Base-by-base conservation (phyloP, 2,113 vertebrate species). In the Pongo pygmaeus region DNA sequence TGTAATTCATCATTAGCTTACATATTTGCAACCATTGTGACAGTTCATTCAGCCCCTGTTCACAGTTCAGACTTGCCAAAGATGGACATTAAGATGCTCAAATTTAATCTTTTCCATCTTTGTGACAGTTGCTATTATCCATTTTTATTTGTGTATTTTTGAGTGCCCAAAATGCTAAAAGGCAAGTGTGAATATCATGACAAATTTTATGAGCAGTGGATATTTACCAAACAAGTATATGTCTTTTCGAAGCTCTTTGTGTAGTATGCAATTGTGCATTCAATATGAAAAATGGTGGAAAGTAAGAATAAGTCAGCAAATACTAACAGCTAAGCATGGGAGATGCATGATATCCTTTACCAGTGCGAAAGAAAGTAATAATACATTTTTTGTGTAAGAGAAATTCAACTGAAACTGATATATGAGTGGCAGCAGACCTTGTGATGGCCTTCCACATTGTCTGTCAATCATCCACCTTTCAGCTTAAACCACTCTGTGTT, bases 41-140 rank as follows among this genome's bases (percentile, higher is more conserved):
- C 2, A 12, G 18, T 67, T 80, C 6, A 10, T 67, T 72, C 0
- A 78, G 27, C 4, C 3, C 27, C 25, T 0, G 0, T 9, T 78
- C 59, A 57, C 3, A 8, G 25, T 43, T 22, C 11, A 35, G 20
- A 64, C 22, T 32, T 22, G 17, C 11, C 52, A 89, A 23, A 32
- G 55, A 17, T 35, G 46, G 14, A 67, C 7, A 35, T 6, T 57
- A 6, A 43, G 25, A 38, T 0, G 32, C 25, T 43, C 69, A 67
- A 25, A 64, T 84, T 52, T 38, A 35, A 0, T 35, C 5, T 61
- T 87, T 50, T 17, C 46, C 3, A 16, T 61, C 70, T 22, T 46
- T 17, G 0, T 11, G 18, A 57, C 5, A 20, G 25, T 46, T 7
- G 2, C 17, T 75, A 22, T 30, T 25, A 11, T 38, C 40, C 23